Percentiles rank a stretch among this genome's conserved stretches.
These are phyloP conservation scores for Otus sunia DNA, from an alignment of 2,113 vertebrate genomes.

Conservation along the genomic window DNA sequence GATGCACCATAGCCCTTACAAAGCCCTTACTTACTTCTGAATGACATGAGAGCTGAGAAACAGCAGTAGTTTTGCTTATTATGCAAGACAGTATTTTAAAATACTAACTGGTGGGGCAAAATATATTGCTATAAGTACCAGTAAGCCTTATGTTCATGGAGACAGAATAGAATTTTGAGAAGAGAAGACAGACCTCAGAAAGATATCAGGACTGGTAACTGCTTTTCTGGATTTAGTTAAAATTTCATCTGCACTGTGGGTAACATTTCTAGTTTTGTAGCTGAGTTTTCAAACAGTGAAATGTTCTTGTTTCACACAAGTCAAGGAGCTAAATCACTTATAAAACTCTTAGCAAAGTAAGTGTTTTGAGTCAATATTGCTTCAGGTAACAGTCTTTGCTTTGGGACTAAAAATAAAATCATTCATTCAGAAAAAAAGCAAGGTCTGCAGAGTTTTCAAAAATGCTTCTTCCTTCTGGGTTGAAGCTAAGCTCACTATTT, in stretches of 20 bases:
- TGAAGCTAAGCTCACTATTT: slow-evolving; percentile 1
- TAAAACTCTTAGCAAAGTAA: slow-evolving; percentile 34
- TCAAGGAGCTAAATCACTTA: slow-evolving; percentile 24
- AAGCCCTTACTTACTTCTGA: background rate
- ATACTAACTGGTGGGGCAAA: background rate
- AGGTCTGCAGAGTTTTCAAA: slow-evolving; percentile 9
- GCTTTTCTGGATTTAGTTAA: slow-evolving; percentile 31
- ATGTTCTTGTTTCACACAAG: background rate
- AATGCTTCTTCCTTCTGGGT: slow-evolving; percentile 10
- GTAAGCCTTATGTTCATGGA: background rate
- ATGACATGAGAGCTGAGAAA: background rate
- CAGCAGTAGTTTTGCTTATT: background rate
- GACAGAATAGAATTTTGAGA: background rate
- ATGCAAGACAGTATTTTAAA: background rate
- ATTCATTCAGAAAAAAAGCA: background rate
- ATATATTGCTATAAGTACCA: background rate
- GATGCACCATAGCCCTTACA: background rate
- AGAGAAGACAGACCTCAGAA: background rate
- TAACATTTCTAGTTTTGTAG: slow-evolving; percentile 34
- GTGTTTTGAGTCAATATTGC: slow-evolving; percentile 1
- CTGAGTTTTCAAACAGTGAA: slow-evolving; percentile 19
- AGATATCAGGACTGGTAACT: background rate
- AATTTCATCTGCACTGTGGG: background rate
- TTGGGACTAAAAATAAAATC: slow-evolving; percentile 37
- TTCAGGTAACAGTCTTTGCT: slow-evolving; percentile 10